Conservation (phyloP, 2,113 vertebrate genomes). For the Aegithalos caudatus region DNA sequence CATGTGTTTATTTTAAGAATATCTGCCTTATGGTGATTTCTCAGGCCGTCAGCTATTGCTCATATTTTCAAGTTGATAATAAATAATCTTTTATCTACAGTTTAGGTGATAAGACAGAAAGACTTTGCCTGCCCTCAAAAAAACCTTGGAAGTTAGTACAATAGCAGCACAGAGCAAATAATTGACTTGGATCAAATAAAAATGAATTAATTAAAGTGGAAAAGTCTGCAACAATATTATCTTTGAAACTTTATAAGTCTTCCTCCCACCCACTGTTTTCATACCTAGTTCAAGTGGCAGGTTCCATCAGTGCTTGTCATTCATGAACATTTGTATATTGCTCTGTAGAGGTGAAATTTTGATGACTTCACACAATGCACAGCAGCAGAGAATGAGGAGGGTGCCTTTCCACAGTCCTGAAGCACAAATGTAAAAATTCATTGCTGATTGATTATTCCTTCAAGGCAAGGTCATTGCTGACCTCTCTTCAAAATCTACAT, state of each 20-base stretch:
- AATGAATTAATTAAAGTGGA: background rate
- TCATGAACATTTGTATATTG: background rate
- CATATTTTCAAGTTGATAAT: background rate
- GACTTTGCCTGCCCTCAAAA: background rate
- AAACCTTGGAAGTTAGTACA: background rate
- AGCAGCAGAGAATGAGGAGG: background rate
- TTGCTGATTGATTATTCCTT: background rate
- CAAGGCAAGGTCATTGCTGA: background rate
- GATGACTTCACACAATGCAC: background rate
- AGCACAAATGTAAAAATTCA: background rate
- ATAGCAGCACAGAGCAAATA: background rate
- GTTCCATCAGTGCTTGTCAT: background rate
- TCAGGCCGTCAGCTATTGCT: background rate
- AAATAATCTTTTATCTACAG: background rate
- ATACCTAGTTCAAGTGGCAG: background rate
- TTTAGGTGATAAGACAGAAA: background rate
- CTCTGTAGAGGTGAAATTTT: background rate
- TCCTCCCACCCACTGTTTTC: fast-evolving
- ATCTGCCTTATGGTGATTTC: background rate
- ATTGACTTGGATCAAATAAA: background rate
- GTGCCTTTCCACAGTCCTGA: background rate
- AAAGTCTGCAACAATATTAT: background rate
- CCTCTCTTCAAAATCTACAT: background rate
- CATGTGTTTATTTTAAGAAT: background rate
- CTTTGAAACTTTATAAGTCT: background rate